phyloP scores from a whole-genome alignment of 53 echinoderm and acorn worm genomes.

The Paelopatides confundens region DNA sequence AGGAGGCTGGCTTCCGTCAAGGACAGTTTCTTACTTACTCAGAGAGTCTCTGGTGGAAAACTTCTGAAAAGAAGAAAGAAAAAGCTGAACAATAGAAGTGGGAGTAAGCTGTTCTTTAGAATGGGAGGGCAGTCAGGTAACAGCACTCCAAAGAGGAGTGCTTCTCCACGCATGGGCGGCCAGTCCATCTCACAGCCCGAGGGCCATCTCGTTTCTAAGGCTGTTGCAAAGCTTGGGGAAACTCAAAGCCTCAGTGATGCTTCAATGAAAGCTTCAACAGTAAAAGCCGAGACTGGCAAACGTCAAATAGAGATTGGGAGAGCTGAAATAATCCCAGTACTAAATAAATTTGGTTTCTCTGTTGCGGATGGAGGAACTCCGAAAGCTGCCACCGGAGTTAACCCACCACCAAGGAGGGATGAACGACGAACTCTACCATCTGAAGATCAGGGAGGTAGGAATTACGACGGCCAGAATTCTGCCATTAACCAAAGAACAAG shows the following conservation, averaged over 20 bases:
- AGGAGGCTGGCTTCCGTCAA: slow-evolving; percentile 20
- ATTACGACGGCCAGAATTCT: neutral
- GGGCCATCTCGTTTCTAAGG: slow-evolving; percentile 1
- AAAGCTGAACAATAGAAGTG: slow-evolving; percentile 33
- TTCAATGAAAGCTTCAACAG: neutral
- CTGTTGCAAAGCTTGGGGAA: slow-evolving; percentile 3
- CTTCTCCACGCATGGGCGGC: slow-evolving; percentile 15
- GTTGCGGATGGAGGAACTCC: neutral
- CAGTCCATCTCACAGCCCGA: neutral
- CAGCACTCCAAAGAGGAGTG: slow-evolving; percentile 45
- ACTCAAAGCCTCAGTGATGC: neutral
- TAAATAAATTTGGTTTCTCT: neutral
- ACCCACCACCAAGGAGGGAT: neutral
- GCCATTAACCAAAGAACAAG: neutral
- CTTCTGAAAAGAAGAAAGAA: slow-evolving; percentile 30
- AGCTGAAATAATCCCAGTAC: neutral
- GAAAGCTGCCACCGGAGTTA: neutral
- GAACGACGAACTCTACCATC: neutral
- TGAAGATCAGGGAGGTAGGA: neutral
- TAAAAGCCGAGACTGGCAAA: neutral
- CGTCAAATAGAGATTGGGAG: neutral
- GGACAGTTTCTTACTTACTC: slow-evolving; percentile 37
- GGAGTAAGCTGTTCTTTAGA: slow-evolving; percentile 38
- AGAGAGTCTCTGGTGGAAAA: slow-evolving; percentile 19
- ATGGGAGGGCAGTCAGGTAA: slow-evolving; percentile 46